A percentile compares a stretch with the other conserved stretches of the same genome.
Conservation (phyloP, 2,888 invertebrate species). For the Catocala nupta region DNA sequence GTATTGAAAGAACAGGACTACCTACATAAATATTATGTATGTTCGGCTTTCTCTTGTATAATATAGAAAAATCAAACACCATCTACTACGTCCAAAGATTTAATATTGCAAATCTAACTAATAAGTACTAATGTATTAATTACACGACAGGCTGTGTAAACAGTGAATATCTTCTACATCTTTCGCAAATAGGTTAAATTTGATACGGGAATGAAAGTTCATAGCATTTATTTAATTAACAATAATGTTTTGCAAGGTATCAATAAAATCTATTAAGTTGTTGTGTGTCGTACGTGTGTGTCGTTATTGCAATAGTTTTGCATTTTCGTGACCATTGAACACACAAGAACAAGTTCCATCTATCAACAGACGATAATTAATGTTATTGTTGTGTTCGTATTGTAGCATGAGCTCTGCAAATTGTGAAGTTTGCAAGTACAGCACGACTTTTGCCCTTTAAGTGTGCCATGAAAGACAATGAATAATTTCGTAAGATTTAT, state of each 20-base stretch:
- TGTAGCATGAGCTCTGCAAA: conserved; percentile 25
- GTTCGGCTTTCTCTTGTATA: no score
- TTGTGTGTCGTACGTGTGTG: background rate
- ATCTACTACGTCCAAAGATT: no score
- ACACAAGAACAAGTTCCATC: conserved; percentile 39
- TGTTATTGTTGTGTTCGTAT: conserved; percentile 52
- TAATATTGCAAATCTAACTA: no score
- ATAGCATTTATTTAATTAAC: conserved; percentile 2
- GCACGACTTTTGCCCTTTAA: conserved; percentile 9
- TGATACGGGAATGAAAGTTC: conserved; percentile 4
- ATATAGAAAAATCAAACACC: no score
- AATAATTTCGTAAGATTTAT: no score
- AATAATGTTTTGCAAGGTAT: conserved; percentile 9
- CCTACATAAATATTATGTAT: no score
- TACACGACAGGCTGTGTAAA: no score
- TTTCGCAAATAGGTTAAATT: conserved; percentile 1
- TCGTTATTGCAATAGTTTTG: conserved; percentile 21
- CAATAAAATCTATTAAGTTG: conserved; percentile 14
- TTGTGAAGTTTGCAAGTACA: conserved; percentile 19
- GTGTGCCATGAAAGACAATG: no score
- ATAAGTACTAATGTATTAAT: no score
- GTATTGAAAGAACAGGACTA: no score
- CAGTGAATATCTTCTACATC: background rate
- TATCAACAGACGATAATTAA: conserved; percentile 54
- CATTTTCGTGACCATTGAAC: conserved; percentile 44